Percentiles rank a stretch among this genome's conserved stretches.
phyloP scores from a whole-genome alignment of 2,797 vertebrate species.

The Distichodus sexfasciatus region DNA sequence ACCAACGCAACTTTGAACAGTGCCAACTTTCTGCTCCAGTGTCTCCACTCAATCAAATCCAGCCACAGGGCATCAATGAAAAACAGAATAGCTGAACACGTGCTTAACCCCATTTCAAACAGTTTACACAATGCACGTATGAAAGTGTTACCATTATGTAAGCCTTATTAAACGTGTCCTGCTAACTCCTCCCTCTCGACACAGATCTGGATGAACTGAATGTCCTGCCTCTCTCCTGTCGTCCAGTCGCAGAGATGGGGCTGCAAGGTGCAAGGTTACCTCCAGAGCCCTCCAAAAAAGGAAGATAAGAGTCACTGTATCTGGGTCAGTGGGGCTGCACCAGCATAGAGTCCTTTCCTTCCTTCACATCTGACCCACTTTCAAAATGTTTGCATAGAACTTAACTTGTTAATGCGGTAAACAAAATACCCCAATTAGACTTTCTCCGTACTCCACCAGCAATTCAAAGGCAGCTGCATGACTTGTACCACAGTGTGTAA shows the following conservation, averaged over 20 bases:
- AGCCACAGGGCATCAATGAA: background rate
- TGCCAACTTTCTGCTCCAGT: no score
- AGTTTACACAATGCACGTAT: background rate
- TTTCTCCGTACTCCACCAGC: background rate
- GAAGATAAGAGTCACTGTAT: conserved; percentile 12
- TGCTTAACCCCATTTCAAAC: background rate
- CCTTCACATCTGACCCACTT: conserved; percentile 31
- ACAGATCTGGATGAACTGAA: background rate
- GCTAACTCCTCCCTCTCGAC: background rate
- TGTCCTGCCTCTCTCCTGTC: background rate
- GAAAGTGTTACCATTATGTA: conserved; percentile 4
- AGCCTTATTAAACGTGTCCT: conserved; percentile 10
- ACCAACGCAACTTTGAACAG: no score
- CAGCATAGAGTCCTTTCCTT: background rate
- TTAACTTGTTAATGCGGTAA: background rate
- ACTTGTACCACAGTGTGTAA: no score
- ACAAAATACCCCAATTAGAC: background rate
- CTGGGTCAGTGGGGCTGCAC: conserved; percentile 32
- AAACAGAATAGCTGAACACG: background rate
- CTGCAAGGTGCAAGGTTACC: background rate
- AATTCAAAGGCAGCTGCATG: no score
- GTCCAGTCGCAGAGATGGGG: background rate
- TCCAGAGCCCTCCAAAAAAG: conserved; percentile 11
- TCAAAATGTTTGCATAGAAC: background rate
- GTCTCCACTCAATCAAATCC: background rate